Evolutionary conservation across 2,888 invertebrate species (phyloP), one percentile per base, ranked within the genome.

Genomic region (Congeria kusceri): DNA sequence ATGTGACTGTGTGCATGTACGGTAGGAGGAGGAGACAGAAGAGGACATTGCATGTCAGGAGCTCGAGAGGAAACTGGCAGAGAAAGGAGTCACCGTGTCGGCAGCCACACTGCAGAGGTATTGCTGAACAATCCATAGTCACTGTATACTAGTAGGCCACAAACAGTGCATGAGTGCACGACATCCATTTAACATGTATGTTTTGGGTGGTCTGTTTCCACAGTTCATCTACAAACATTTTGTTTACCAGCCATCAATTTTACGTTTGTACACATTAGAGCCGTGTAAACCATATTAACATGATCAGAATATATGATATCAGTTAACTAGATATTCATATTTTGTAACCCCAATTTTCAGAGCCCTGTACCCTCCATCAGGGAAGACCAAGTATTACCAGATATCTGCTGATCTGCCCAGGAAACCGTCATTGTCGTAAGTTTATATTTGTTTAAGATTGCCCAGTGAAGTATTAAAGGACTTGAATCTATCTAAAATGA

Each of bases 311-410:
- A 11, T 13, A 39, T 39, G 39, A 39, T 39, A 15, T 39, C 1
- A 1, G 39, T 39, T 5, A 39, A 39, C 39, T 39, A 7, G 9
- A 11, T 11, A 39, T 39, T 39, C 15, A 39, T 39, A 39, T 11
- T 39, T 39, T 3, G 15, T 39, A 5, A 11, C 9, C 13, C 39
- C 44, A 29, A 44, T n/a, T 84, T 81, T 13, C 83, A 89, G 89
- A 67, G 88, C 88, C 18, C 77, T 89, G 29, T 88, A 88, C 63
- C 89, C 89, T 28, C 89, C 89, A 2, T 80, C 85, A 23, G 89
- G 88, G 13, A 87, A 76, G 46, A 82, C 89, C 13, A 84, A 81
- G 39, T 84, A 88, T 63, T 89, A 89, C 62, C 86, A 88, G 46
- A 74, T 89, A n/a, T 82, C 84, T n/a, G 84, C 87, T 25, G 77